Percentiles rank a stretch among this genome's conserved stretches.
Conservation (phyloP, 2,888 invertebrate species). For the Dorcus hopei region DNA sequence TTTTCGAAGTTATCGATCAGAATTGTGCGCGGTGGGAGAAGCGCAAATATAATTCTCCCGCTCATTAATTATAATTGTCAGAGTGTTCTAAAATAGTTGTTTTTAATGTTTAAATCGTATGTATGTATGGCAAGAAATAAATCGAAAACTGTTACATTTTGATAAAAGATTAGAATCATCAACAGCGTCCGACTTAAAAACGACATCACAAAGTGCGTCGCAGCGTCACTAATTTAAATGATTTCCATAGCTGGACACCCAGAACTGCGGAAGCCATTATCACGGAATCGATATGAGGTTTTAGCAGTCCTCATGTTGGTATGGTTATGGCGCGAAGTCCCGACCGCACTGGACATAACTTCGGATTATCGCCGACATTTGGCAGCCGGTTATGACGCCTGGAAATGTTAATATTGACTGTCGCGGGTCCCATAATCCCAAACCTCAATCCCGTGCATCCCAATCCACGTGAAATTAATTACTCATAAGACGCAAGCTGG, state of each 20-base stretch:
- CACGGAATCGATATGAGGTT: conserved; percentile 31
- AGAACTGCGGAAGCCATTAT: conserved; percentile 34
- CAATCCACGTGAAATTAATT: conserved; percentile 17
- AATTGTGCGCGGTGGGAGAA: too few relatives aligned
- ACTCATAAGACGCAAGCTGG: conserved; percentile 4
- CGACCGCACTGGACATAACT: conserved; percentile 41
- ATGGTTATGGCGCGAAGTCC: conserved; percentile 25
- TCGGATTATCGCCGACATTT: conserved; percentile 43
- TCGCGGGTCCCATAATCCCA: conserved; percentile 24
- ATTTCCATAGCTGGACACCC: conserved; percentile 32
- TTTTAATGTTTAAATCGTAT: too few relatives aligned
- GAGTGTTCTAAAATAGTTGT: too few relatives aligned
- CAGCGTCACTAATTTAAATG: conserved; percentile 34
- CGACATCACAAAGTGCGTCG: conserved; percentile 23
- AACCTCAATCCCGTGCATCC: conserved; percentile 8
- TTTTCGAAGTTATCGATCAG: too few relatives aligned
- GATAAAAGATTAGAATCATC: not conserved
- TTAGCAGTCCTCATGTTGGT: conserved; percentile 23
- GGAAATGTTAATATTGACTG: conserved; percentile 48
- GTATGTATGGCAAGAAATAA: too few relatives aligned
- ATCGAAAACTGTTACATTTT: too few relatives aligned
- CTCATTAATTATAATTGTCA: too few relatives aligned
- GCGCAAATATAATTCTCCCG: too few relatives aligned
- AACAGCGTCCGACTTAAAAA: conserved; percentile 9
- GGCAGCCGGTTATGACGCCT: conserved; percentile 44